A percentile compares a stretch with the other conserved stretches of the same genome.
phyloP scores from a whole-genome alignment of 2,888 invertebrate species.

The Epinotia nisella region DNA sequence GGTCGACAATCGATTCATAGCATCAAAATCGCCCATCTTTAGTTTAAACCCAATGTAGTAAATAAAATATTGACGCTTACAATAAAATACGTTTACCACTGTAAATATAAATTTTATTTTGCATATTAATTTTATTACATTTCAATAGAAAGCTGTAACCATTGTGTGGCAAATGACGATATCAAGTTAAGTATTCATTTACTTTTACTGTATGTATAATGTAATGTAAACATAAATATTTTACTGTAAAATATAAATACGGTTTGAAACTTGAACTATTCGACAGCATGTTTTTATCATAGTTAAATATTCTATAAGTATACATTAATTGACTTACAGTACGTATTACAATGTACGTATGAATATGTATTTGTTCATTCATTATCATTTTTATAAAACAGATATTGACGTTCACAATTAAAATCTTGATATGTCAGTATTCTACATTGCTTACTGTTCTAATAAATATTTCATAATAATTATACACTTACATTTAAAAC shows the following conservation, averaged over 20 bases:
- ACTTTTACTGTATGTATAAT: neutral
- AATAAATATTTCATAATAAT: neutral
- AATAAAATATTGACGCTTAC: neutral
- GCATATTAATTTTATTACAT: slow-evolving; percentile 4
- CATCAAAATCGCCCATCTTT: too few species aligned
- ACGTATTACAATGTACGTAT: too few species aligned
- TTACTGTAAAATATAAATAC: neutral
- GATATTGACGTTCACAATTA: slow-evolving; percentile 10
- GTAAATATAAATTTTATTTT: slow-evolving; percentile 12
- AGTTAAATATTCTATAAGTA: neutral
- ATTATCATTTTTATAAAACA: neutral
- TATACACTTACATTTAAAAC: neutral
- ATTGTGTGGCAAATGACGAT: neutral
- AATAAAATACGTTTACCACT: slow-evolving; percentile 15
- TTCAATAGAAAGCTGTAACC: neutral
- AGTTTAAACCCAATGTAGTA: too few species aligned
- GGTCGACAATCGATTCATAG: too few species aligned
- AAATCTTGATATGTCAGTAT: slow-evolving; percentile 30
- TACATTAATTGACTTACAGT: neutral
- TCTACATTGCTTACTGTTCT: slow-evolving; percentile 24
- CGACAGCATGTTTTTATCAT: too few species aligned
- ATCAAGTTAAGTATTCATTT: neutral
- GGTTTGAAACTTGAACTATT: neutral
- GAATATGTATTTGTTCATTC: neutral
- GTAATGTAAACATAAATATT: neutral